Conservation (phyloP, 92 coral and sea anemone genomes). For the Bergia puertoricense region DNA sequence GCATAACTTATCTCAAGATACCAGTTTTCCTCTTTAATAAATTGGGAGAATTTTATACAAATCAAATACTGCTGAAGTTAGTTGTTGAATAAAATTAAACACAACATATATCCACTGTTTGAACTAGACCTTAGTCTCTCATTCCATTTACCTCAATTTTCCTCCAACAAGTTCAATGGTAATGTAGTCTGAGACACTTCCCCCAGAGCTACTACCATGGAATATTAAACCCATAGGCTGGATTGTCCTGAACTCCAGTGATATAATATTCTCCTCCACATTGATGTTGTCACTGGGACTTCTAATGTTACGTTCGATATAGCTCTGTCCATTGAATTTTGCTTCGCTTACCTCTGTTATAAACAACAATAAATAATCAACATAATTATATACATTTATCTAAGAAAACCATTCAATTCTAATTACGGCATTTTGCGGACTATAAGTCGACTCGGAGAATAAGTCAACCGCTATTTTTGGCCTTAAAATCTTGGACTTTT, state of each 20-base stretch:
- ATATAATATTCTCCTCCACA: constrained; percentile 30
- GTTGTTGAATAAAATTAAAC: too few species aligned
- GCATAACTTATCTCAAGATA: not conserved
- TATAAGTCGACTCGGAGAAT: too few species aligned
- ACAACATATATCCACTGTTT: not conserved
- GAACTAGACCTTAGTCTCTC: too few species aligned
- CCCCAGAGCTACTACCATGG: constrained; percentile 71
- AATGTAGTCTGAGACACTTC: constrained; percentile 62
- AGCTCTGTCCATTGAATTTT: constrained; percentile 58
- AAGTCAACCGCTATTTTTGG: too few species aligned
- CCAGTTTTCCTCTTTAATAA: too few species aligned
- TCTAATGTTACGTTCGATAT: constrained; percentile 49
- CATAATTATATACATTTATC: not conserved
- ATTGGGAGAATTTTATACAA: too few species aligned
- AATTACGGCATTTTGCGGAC: too few species aligned
- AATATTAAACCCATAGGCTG: constrained; percentile 77
- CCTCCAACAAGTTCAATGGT: constrained; percentile 83
- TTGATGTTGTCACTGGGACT: constrained; percentile 21
- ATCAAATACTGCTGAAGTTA: too few species aligned
- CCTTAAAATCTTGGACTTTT: too few species aligned
- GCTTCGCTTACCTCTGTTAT: constrained; percentile 53
- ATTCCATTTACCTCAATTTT: constrained; percentile 62
- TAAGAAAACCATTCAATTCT: too few species aligned
- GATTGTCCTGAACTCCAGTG: constrained; percentile 60
- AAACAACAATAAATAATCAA: not conserved